Evolutionary conservation across 2,113 vertebrate species (phyloP).

Genomic region (Sarotherodon lohbergeri): DNA sequence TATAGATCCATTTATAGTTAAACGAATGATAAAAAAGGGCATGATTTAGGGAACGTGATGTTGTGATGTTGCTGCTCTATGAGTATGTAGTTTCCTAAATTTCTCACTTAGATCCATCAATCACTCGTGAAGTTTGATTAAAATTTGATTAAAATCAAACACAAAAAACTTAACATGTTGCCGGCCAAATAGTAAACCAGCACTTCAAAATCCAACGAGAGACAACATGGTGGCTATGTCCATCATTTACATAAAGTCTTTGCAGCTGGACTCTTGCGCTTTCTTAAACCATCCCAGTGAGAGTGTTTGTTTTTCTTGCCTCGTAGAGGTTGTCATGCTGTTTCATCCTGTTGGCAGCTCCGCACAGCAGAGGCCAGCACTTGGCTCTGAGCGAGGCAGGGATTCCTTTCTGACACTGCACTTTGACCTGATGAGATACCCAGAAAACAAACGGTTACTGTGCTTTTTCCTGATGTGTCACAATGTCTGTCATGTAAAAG

Average conservation of each 20-base stretch:
- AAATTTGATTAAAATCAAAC: too few relatives aligned
- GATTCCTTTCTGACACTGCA: conserved; percentile 84
- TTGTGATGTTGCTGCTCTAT: neutral
- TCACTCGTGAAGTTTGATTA: neutral
- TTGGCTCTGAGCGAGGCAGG: conserved; percentile 80
- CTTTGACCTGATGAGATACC: conserved; percentile 72
- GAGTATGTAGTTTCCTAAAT: neutral
- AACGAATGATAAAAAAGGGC: rapidly evolving
- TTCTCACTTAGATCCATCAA: neutral
- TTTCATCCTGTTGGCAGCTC: conserved; percentile 69
- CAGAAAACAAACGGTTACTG: neutral
- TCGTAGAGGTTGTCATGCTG: conserved; percentile 64
- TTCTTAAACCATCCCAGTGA: neutral
- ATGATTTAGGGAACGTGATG: neutral
- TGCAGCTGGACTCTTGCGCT: too few relatives aligned
- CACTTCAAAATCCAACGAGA: neutral
- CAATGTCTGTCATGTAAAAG: neutral
- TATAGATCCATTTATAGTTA: neutral
- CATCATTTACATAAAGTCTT: neutral
- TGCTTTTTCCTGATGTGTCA: neutral
- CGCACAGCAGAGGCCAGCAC: conserved; percentile 83
- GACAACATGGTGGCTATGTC: neutral
- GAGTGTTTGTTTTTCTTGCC: conserved; percentile 49
- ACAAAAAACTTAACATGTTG: neutral
- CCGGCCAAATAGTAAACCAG: neutral